A percentile compares a stretch with the other conserved stretches of the same genome.
phyloP scores from a whole-genome alignment of 2,888 invertebrate genomes.

The Andrena fulva region DNA sequence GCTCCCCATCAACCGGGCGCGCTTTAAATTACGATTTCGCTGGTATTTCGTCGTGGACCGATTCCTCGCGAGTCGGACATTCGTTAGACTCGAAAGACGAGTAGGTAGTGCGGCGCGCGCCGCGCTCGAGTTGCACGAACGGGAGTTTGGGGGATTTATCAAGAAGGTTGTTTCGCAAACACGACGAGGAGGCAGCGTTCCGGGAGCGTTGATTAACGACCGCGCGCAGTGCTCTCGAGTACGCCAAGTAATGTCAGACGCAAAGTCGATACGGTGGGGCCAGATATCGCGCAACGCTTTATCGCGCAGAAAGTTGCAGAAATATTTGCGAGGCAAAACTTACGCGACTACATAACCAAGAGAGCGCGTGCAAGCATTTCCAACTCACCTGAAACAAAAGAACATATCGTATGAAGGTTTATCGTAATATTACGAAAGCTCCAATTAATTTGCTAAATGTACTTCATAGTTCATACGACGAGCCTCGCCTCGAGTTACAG shows the following conservation, averaged over 20 bases:
- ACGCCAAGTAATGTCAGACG: not conserved
- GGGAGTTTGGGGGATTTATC: not conserved
- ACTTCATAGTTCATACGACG: too few relatives aligned
- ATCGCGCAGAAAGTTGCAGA: not conserved
- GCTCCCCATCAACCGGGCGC: constrained; percentile 12
- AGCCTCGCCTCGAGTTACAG: too few relatives aligned
- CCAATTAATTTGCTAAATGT: too few relatives aligned
- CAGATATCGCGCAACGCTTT: not conserved
- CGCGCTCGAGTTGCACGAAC: not conserved
- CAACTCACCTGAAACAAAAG: constrained; percentile 27
- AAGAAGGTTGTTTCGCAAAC: constrained; percentile 5
- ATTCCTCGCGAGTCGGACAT: not conserved
- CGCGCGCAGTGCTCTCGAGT: not conserved
- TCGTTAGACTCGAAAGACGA: not conserved
- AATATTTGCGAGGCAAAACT: constrained; percentile 4
- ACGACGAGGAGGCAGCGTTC: not conserved
- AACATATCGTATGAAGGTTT: too few relatives aligned
- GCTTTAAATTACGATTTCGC: not conserved
- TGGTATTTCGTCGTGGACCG: not conserved
- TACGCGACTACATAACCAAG: not conserved
- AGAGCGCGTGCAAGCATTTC: not conserved
- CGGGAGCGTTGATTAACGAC: constrained; percentile 4
- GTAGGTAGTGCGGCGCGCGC: not conserved
- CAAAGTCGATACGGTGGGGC: not conserved
- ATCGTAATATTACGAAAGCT: too few relatives aligned